Evolutionary conservation across 2,888 invertebrate species (phyloP), one percentile per base, ranked within the genome.

Genomic region (Chrysolina americana): DNA sequence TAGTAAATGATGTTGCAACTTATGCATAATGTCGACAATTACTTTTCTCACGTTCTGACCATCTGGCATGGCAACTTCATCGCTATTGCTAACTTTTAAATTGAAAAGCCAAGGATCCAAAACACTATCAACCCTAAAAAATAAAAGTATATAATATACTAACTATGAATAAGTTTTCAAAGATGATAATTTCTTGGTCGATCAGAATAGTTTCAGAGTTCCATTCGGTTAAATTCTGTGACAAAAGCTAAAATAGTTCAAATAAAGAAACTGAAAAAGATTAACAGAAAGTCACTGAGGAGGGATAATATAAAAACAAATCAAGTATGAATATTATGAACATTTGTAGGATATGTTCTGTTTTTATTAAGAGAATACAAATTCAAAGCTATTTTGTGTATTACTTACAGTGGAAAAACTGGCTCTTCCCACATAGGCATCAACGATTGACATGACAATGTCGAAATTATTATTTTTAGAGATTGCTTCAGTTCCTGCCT

Each of bases 391-490:
- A 44, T 53, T 15, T 17, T 11, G 11, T 23, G 21, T 17, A 2
- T 48, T 70, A 90, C 91, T 90, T 86, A 92, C 92, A 92, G 85
- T 65, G 87, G 80, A 47, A 91, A 84, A 2, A 91, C 88, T 56
- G 90, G 87, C 84, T 94, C 94, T 36, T 93, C 88, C 89, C 95
- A 94, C 72, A 92, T 88, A 2, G 95, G 95, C 74, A 96, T 87
- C 71, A 94, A 90, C 1, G 89, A 89, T 69, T 93, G 91, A 69
- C 93, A 94, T 2, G 92, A 90, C 74, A 96, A 84, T 62, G 92
- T 88, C 11, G 93, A 91, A 68, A 91, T 89, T 0, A 96, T 89
- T 21, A 95, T 92, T 80, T 90, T 91, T 78, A 97, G 89, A 66
- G 92, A 90, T 50, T 92, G 89, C 66, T 93, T 87, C 63, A 96